Evolutionary conservation across 2,888 invertebrate species (phyloP), one percentile per base, ranked within the genome.

Genomic region (Caenorhabditis sp.): DNA sequence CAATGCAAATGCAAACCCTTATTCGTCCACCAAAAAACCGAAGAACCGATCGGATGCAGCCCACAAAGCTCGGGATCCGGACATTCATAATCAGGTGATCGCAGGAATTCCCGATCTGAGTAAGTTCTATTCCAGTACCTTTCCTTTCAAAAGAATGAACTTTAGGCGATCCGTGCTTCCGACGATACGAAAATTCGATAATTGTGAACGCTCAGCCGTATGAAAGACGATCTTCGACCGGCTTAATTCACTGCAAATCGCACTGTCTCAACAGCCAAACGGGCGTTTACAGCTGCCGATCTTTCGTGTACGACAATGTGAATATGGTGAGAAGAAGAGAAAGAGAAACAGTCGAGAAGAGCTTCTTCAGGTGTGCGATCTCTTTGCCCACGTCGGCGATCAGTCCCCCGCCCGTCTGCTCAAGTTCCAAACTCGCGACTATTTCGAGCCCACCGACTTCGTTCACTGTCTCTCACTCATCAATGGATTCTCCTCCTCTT

Each of bases 131-230:
- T 35, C n/a, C 35, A 1, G 4, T 15, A 6, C 3, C 35, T 32
- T 59, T 15, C n/a, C 15, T 30, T 56, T n/a, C n/a, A n/a, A n/a
- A n/a, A n/a, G n/a, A n/a, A n/a, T n/a, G n/a, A n/a, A n/a, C n/a
- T 53, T 52, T 27, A 87, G 87, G 86, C 70, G 89, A 89, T 72
- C 87, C 87, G 3, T 89, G 89, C 56, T 89, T 89, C 73, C 83
- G 88, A 30, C 83, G 87, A 4, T 89, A 88, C 71, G 71, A 84
- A 7, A 89, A 89, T 62, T 80, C 83, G 50, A 88, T 88, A 52
- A 82, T 88, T 46, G 87, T 87, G 48, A 88, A 89, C 70, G 89
- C 89, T 6, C 89, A 89, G 61, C 89, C 89, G 3, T 89, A 87
- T 70, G 89, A 89, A 63, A 80, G 89, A 68, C 71, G 89, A 48